phyloP scores from a whole-genome alignment of 2,797 vertebrate species.

The Eleutherodactylus coqui region DNA sequence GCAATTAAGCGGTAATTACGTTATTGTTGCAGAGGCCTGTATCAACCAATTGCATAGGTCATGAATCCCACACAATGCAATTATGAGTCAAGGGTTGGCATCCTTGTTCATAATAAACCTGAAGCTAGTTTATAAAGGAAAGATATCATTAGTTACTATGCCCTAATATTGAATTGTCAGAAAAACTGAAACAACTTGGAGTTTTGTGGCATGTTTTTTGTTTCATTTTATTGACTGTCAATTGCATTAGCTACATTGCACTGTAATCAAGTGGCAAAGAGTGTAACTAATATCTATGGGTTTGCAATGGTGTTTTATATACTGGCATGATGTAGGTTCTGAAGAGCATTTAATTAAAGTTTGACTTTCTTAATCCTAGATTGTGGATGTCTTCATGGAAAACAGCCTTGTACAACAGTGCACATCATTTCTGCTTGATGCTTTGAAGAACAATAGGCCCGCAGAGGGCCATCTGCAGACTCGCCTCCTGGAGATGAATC shows the following conservation, averaged over 20 bases:
- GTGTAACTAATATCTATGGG: neutral
- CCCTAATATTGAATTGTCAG: neutral
- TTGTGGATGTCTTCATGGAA: conserved; percentile 96
- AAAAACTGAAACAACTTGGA: too few species aligned
- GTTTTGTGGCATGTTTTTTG: neutral
- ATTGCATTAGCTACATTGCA: neutral
- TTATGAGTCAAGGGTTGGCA: conserved; percentile 38
- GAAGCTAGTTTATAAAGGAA: neutral
- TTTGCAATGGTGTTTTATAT: neutral
- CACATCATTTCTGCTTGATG: conserved; percentile 91
- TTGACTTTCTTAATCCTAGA: conserved; percentile 74
- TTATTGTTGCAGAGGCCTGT: conserved; percentile 33
- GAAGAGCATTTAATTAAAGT: neutral
- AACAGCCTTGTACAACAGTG: conserved; percentile 92
- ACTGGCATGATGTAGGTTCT: neutral
- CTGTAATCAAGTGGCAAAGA: neutral
- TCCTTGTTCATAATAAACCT: neutral
- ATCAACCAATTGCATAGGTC: conserved; percentile 51
- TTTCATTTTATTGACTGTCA: neutral
- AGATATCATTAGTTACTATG: too few species aligned
- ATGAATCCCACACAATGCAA: conserved; percentile 37
- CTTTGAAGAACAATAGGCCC: conserved; percentile 88
- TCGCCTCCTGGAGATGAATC: conserved; percentile 92
- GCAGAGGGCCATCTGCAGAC: conserved; percentile 91
- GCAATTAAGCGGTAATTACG: conserved; percentile 54